Evolutionary conservation across 2,888 invertebrate species (phyloP).

Genomic region (Machimus atricapillus): DNA sequence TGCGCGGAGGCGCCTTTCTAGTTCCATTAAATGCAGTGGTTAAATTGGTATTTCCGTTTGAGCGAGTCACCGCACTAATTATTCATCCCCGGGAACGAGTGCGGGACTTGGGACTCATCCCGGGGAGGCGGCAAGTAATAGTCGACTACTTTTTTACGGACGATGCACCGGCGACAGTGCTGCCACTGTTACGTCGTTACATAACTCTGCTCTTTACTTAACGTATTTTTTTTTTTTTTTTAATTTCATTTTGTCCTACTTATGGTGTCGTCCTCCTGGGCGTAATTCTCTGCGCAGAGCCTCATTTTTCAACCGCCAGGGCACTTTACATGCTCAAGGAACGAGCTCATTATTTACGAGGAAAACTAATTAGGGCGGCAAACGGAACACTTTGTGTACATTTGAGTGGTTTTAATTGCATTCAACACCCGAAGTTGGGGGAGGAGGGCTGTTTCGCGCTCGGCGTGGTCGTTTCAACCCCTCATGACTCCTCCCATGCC

Average conservation of each 20-base stretch:
- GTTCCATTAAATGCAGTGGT: slow-evolving; percentile 27
- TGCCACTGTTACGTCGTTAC: neutral
- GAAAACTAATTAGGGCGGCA: slow-evolving; percentile 43
- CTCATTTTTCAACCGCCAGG: slow-evolving; percentile 37
- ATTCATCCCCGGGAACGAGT: neutral
- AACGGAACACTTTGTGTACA: slow-evolving; percentile 38
- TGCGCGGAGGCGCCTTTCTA: neutral
- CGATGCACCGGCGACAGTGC: slow-evolving; percentile 2
- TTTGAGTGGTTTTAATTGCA: slow-evolving; percentile 25
- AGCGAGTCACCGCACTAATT: slow-evolving; percentile 29
- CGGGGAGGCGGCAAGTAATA: neutral
- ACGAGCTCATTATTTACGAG: slow-evolving; percentile 43
- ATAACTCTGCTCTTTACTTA: neutral
- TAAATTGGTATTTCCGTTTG: slow-evolving; percentile 36
- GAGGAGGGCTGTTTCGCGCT: neutral
- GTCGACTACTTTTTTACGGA: slow-evolving; percentile 2
- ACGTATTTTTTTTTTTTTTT: neutral
- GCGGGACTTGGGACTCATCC: neutral
- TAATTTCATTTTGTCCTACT: slow-evolving; percentile 32
- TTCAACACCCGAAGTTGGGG: slow-evolving; percentile 25
- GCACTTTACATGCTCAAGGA: slow-evolving; percentile 35
- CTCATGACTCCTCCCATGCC: neutral
- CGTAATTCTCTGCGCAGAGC: slow-evolving; percentile 25
- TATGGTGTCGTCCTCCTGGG: slow-evolving; percentile 23
- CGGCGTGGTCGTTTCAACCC: neutral